phyloP scores from a whole-genome alignment of 2,888 invertebrate species.

The Lasioglossum calceatum region DNA sequence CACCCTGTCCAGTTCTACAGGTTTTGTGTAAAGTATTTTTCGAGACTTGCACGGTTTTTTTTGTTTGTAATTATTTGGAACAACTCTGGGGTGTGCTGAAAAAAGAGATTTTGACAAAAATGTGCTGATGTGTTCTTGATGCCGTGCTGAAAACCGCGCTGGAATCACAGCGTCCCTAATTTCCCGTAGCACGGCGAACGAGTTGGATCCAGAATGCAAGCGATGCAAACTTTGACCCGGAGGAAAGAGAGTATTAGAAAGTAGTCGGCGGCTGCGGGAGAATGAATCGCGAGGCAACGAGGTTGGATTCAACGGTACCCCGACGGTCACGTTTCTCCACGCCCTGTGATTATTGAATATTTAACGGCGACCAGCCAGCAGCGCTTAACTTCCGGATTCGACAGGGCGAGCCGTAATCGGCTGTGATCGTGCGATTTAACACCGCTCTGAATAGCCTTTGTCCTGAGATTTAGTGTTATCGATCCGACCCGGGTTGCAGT shows the following conservation, averaged over 20 bases:
- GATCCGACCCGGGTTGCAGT: constrained; percentile 46
- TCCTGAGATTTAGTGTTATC: constrained; percentile 58
- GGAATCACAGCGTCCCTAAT: neutral
- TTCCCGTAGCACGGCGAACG: neutral
- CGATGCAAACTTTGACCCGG: neutral
- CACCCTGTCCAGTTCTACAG: too few species aligned
- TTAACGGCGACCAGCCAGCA: constrained; percentile 52
- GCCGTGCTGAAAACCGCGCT: too few species aligned
- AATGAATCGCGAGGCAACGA: constrained; percentile 29
- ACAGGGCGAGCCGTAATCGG: constrained; percentile 51
- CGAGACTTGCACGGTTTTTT: too few species aligned
- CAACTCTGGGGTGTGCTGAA: too few species aligned
- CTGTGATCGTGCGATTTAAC: constrained; percentile 56
- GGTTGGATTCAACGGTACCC: constrained; percentile 52
- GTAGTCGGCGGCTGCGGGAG: neutral
- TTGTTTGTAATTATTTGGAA: too few species aligned
- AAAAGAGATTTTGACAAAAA: too few species aligned
- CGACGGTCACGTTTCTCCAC: constrained; percentile 57
- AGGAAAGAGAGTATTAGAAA: constrained; percentile 38
- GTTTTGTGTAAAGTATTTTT: too few species aligned
- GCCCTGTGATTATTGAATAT: constrained; percentile 65
- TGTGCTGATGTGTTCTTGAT: too few species aligned
- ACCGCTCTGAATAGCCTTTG: constrained; percentile 50
- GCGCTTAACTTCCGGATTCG: constrained; percentile 57
- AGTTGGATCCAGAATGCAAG: neutral